Base-by-base conservation (phyloP, 2,113 vertebrate species). In the Peromyscus maniculatus region DNA sequence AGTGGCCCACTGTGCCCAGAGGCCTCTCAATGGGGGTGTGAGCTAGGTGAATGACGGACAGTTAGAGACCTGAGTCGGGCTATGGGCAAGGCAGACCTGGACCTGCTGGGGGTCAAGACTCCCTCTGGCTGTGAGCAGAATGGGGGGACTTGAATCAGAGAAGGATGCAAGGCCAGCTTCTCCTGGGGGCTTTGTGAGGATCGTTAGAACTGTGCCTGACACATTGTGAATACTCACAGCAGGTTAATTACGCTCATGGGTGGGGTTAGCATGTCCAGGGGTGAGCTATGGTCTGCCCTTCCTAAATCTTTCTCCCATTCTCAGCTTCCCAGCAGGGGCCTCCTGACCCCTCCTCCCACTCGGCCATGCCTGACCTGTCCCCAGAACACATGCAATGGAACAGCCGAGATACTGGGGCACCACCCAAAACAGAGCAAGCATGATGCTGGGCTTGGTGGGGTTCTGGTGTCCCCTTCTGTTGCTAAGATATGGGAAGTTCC, bases 1-100 rank as follows among this genome's bases (percentile, higher is more conserved):
- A 28, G 9, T 1, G 33, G 16, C 52, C 22, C 7, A 1, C 36
- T 0, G 22, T 0, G 66, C 52, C n/a, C 69, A 13, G 55, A 7
- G 72, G 46, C n/a, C 7, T 36, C 64, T 78, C 55, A 4, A 5
- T 3, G 71, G 10, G 46, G 62, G 39, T 17, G 52, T 19, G 9
- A 92, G 69, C 69, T 62, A 24, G 52, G n/a, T 4, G 33, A 66
- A n/a, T 28, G 0, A 22, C 15, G 33, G 21, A 22, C 43, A 0
- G 1, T 33, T 39, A 24, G 94, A 36, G 64, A 62, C 31, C 15
- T 13, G 43, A 8, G 64, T 36, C 43, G 67, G 33, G 46, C 33
- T 62, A 55, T 83, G 74, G 71, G 52, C 24, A 64, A 26, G 2
- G 36, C 57, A 55, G 78, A 26, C 16, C 39, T 24, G 26, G 43